Percentiles rank a stretch among this genome's conserved stretches.
These are phyloP conservation scores for Bombus pyrosoma DNA, from an alignment of 1,140 invertebrate genomes.

Conservation along the genomic window DNA sequence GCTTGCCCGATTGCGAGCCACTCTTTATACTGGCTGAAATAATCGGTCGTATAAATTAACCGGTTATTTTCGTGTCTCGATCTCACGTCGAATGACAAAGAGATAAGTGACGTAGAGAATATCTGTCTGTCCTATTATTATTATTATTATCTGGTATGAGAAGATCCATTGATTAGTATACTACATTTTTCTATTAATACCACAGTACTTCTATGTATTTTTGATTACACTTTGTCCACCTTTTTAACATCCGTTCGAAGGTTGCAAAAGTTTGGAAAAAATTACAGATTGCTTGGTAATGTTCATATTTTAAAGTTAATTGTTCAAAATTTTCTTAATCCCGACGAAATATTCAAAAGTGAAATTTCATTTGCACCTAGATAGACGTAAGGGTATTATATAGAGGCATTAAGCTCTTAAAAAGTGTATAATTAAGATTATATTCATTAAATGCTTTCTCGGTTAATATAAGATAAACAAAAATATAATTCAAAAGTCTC, in stretches of 20 bases:
- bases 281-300: background rate
- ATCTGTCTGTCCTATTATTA: no score
- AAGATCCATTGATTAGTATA: no score
- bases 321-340: background rate
- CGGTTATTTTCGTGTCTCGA: background rate
- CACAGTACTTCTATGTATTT: no score
- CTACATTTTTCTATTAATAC: no score
- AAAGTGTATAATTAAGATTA: background rate
- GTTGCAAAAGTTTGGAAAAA: background rate
- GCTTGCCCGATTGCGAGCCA: background rate
- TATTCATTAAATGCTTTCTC: background rate
- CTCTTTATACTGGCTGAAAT: background rate
- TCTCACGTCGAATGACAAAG: background rate
- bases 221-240: no score
- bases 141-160: background rate
- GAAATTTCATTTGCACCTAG: background rate
- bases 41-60: constrained; percentile 14
- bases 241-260: no score
- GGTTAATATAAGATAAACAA: background rate
- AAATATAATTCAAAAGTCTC: no score
- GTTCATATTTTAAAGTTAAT: background rate
- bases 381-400: background rate
- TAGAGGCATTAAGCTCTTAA: background rate
- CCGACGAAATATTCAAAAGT: background rate
- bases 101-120: background rate